Conservation (phyloP, 2,113 vertebrate species). For the Crotalus tigris region DNA sequence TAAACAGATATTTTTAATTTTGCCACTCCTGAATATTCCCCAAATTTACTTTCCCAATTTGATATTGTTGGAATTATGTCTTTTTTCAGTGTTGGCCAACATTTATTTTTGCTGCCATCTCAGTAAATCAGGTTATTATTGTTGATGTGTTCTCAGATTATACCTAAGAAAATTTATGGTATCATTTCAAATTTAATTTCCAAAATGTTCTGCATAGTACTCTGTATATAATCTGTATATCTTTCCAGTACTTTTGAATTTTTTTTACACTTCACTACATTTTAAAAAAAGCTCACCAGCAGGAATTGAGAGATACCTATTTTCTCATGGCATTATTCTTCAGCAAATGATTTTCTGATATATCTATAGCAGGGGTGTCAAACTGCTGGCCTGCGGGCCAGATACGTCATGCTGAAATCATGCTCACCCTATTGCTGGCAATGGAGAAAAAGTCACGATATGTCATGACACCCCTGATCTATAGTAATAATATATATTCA, state of each 20-base stretch:
- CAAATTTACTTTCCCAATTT: background rate
- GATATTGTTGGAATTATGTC: background rate
- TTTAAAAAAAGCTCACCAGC: background rate
- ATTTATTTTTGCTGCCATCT: background rate
- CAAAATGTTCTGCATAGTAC: background rate
- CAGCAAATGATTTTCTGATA: background rate
- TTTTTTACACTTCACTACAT: background rate
- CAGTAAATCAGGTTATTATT: background rate
- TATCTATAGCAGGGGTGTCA: background rate
- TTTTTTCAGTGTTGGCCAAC: background rate
- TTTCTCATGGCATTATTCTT: background rate
- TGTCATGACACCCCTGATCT: too few relatives aligned
- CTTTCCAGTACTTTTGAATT: background rate
- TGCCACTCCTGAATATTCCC: background rate
- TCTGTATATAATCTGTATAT: background rate
- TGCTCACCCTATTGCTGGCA: too few relatives aligned
- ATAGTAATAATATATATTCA: background rate
- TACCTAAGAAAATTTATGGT: background rate
- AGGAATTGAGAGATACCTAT: background rate
- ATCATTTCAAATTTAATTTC: background rate
- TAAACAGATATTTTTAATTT: background rate
- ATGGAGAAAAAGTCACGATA: too few relatives aligned
- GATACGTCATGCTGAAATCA: too few relatives aligned
- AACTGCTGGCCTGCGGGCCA: too few relatives aligned
- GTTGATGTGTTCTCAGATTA: background rate